Conservation (phyloP, 2,113 vertebrate species). For the Lycocorax pyrrhopterus region DNA sequence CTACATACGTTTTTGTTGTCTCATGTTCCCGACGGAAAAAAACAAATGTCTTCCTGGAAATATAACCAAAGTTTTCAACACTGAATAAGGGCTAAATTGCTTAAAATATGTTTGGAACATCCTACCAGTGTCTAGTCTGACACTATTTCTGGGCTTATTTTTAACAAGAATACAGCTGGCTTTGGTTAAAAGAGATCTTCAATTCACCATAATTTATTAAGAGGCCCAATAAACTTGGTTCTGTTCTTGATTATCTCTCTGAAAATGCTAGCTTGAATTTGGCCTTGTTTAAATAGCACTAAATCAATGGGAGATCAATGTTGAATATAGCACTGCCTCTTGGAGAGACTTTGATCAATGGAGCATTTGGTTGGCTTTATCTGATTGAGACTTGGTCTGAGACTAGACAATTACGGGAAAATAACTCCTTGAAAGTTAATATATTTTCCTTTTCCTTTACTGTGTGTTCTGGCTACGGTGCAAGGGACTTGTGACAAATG, state of each 20-base stretch:
- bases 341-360: slow-evolving; percentile 51
- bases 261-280: slow-evolving; percentile 34
- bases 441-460: slow-evolving; percentile 13
- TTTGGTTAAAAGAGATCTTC: neutral
- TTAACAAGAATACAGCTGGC: neutral
- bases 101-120: neutral
- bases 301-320: slow-evolving; percentile 61
- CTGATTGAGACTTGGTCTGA: slow-evolving; percentile 22
- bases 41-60: neutral
- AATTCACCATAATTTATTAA: neutral
- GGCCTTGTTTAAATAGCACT: slow-evolving; percentile 47
- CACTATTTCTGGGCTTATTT: neutral
- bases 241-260: neutral
- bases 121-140: neutral
- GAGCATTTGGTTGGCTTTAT: slow-evolving; percentile 7
- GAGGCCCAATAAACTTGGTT: neutral
- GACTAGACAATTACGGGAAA: slow-evolving; percentile 32
- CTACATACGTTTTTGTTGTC: neutral
- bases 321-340: slow-evolving; percentile 35
- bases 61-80: neutral
- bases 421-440: slow-evolving; percentile 48
- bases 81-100: neutral
- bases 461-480: neutral
- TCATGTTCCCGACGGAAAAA: neutral
- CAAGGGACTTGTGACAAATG: neutral